These are phyloP conservation scores for Morone chrysops DNA, from an alignment of 2,113 vertebrate genomes.

Conservation along the genomic window DNA sequence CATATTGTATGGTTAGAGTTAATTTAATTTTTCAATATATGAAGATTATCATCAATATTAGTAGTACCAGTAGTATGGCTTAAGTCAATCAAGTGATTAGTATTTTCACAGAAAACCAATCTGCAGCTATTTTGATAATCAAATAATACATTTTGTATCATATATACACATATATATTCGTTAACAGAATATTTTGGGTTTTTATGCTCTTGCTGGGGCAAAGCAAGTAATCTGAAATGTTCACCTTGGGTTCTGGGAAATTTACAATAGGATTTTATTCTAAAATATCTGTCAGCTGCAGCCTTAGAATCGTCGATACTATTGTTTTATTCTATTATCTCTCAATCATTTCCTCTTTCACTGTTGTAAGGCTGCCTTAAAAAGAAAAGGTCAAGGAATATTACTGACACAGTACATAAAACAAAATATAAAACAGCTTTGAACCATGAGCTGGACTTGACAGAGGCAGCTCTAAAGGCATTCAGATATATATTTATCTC, in stretches of 20 bases:
- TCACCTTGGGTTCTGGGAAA: not conserved
- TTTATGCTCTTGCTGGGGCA: not conserved
- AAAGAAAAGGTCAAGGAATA: slow-evolving; percentile 91
- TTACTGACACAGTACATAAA: slow-evolving; percentile 88
- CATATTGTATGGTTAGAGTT: too few relatives aligned
- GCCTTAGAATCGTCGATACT: not conserved
- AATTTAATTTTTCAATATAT: too few relatives aligned
- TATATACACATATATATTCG: too few relatives aligned
- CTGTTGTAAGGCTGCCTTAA: slow-evolving; percentile 1
- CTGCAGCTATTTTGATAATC: too few relatives aligned
- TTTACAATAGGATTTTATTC: not conserved
- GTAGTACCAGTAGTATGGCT: too few relatives aligned
- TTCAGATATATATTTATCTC: slow-evolving; percentile 74
- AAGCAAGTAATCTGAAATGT: not conserved
- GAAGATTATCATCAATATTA: too few relatives aligned
- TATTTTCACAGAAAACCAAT: too few relatives aligned
- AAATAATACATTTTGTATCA: not conserved
- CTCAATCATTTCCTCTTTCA: not conserved
- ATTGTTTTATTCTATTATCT: not conserved
- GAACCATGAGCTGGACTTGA: slow-evolving; percentile 77
- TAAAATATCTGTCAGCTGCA: not conserved
- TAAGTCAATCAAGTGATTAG: too few relatives aligned
- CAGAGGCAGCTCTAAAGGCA: slow-evolving; percentile 72
- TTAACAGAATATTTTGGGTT: not conserved
- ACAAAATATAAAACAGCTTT: slow-evolving; percentile 89